A percentile compares a stretch with the other conserved stretches of the same genome.
These are phyloP conservation scores for Crotalus horridus DNA, from an alignment of 2,113 vertebrate genomes.

Conservation along the genomic window DNA sequence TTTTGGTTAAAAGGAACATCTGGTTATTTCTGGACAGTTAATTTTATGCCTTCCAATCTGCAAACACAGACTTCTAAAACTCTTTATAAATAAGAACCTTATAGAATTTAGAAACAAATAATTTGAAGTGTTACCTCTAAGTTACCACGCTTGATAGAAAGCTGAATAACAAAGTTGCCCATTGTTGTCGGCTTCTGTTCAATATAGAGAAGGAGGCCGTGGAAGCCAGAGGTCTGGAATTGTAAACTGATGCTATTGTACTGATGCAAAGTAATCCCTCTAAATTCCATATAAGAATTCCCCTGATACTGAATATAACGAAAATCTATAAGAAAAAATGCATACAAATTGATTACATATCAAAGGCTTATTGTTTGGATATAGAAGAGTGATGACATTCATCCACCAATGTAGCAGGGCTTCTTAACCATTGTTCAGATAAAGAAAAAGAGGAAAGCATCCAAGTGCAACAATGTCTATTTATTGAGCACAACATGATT, in stretches of 20 bases:
- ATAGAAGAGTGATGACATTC: background rate
- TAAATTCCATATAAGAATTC: slow-evolving; percentile 80
- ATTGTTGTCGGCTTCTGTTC: slow-evolving; percentile 62
- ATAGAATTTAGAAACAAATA: background rate
- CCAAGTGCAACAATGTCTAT: background rate
- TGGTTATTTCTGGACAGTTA: background rate
- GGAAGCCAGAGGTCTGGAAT: slow-evolving; percentile 69
- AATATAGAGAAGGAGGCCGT: slow-evolving; percentile 76
- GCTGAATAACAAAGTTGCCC: slow-evolving; percentile 71
- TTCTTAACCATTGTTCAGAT: background rate
- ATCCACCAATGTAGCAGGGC: background rate
- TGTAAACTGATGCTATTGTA: slow-evolving; percentile 74
- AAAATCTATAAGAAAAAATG: slow-evolving; percentile 60
- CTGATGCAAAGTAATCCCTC: slow-evolving; percentile 64
- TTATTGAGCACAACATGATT: background rate
- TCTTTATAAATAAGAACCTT: background rate
- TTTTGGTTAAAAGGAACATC: background rate
- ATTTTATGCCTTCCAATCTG: background rate
- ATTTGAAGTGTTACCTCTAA: slow-evolving; percentile 72
- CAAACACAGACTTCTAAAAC: background rate
- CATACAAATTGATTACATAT: slow-evolving; percentile 1
- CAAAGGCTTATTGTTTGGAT: background rate
- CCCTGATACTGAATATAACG: slow-evolving; percentile 70
- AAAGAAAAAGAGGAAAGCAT: background rate
- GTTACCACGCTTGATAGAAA: slow-evolving; percentile 71